Percentiles rank a stretch among this genome's conserved stretches.
phyloP scores from a whole-genome alignment of 1,140 invertebrate species.

The Achatina immaculata region DNA sequence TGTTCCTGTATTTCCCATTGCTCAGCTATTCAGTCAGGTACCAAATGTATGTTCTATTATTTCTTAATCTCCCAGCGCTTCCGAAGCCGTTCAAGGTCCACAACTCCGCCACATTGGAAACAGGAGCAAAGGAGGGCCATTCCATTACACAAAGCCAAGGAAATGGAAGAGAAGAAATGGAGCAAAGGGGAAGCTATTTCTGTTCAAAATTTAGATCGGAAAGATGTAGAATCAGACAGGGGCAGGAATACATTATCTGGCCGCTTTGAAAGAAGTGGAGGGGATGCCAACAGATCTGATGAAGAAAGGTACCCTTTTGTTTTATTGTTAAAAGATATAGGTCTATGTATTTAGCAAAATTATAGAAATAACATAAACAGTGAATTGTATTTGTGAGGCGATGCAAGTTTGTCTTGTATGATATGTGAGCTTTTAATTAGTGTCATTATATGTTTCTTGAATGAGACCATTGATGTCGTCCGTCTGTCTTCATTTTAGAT shows the following conservation, averaged over 20 bases:
- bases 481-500: too few species aligned
- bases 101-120: conserved; percentile 59
- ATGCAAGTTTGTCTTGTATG: too few species aligned
- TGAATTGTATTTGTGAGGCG: too few species aligned
- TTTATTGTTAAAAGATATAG: background rate
- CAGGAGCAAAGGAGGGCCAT: conserved; percentile 47
- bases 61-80: conserved; percentile 46
- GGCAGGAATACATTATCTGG: background rate
- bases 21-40: too few species aligned
- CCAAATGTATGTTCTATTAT: too few species aligned
- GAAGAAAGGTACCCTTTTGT: conserved; percentile 18
- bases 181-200: conserved; percentile 44
- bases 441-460: too few species aligned
- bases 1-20: too few species aligned
- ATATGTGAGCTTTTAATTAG: too few species aligned
- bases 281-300: conserved; percentile 14
- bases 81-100: conserved; percentile 51
- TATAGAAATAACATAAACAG: too few species aligned
- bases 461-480: too few species aligned
- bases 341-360: background rate
- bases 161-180: conserved; percentile 46
- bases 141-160: conserved; percentile 36
- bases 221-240: background rate
- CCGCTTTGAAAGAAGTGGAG: conserved; percentile 12
- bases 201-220: background rate